Evolutionary conservation across 2,113 vertebrate species (phyloP).

Genomic region (Hippocampus comes): DNA sequence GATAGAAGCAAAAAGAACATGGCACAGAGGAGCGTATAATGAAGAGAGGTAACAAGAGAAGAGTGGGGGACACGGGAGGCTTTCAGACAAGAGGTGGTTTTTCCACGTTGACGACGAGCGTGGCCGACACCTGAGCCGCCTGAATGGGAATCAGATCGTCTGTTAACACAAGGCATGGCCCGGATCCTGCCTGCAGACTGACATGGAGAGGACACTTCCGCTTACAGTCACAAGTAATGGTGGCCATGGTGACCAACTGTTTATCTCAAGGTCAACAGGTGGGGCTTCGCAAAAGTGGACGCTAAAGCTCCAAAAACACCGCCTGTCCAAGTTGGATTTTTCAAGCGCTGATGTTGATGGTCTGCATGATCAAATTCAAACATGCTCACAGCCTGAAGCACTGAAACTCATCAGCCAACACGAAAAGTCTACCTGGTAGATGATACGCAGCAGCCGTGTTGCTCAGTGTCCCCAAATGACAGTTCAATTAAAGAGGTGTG

Average conservation of each 20-base stretch:
- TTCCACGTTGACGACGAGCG: slow-evolving; percentile 58
- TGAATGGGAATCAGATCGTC: slow-evolving; percentile 72
- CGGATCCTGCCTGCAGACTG: slow-evolving; percentile 66
- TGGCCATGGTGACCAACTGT: slow-evolving; percentile 60
- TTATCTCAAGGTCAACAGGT: slow-evolving; percentile 62
- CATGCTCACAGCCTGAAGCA: neutral
- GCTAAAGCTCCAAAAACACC: slow-evolving; percentile 35
- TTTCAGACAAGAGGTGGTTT: slow-evolving; percentile 64
- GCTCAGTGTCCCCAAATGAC: too few relatives aligned
- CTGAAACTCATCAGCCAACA: slow-evolving; percentile 31
- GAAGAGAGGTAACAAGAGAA: slow-evolving; percentile 72
- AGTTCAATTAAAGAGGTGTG: too few relatives aligned
- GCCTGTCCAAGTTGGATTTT: neutral
- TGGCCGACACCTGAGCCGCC: slow-evolving; percentile 66
- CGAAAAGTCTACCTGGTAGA: slow-evolving; percentile 35
- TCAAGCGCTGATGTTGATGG: neutral
- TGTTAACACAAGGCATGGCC: slow-evolving; percentile 71
- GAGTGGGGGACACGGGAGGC: slow-evolving; percentile 67
- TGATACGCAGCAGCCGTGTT: too few relatives aligned
- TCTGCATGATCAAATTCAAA: neutral
- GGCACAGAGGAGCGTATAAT: slow-evolving; percentile 68
- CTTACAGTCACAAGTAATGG: slow-evolving; percentile 56
- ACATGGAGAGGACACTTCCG: slow-evolving; percentile 68
- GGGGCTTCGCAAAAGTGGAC: slow-evolving; percentile 44
- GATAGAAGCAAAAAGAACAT: slow-evolving; percentile 41